Evolutionary conservation across 2,888 invertebrate genomes (phyloP), one percentile per base, ranked within the genome.

Genomic region (Mythimna albipuncta): DNA sequence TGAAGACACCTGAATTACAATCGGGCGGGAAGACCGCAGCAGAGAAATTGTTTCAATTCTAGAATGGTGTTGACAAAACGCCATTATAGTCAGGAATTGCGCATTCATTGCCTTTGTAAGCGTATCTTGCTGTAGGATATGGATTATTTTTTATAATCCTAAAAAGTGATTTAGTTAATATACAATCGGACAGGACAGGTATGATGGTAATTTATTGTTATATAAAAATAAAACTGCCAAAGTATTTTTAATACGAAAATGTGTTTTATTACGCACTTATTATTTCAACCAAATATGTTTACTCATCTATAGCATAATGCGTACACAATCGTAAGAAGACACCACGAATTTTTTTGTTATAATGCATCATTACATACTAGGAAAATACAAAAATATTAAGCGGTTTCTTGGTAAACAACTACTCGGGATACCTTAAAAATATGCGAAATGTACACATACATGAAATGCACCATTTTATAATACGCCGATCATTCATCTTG

Each of bases 201-300:
- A 16, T 50, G 41, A 54, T 59, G 66, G 6, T 52, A 52, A 52
- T 52, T 50, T 50, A 16, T 57, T 72, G 63, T 81, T 79, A 76
- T 6, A 50, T n/a, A 65, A 6, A 77, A 79, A 81, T 84, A 84
- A 82, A 88, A 89, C 90, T 89, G 88, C 89, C 90, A 90, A 86
- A 79, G 81, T 80, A 85, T 83, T 81, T 26, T 82, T 90, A 92
- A 91, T 95, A 95, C 92, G 94, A 96, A 96, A 95, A 94, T 94
- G 94, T 96, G 95, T 96, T 96, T 96, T 96, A 96, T 96, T 96
- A 96, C 95, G 96, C 95, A 96, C 95, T 96, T 96, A 96, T 96
- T 95, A 96, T 96, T 95, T 94, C 95, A 95, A 95, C 93, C 92
- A 96, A 96, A 95, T 95, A 94, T 95, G 94, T 95, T 95, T 94